Evolutionary conservation across 2,888 invertebrate species (phyloP).

Genomic region (Psylliodes chrysocephalus): DNA sequence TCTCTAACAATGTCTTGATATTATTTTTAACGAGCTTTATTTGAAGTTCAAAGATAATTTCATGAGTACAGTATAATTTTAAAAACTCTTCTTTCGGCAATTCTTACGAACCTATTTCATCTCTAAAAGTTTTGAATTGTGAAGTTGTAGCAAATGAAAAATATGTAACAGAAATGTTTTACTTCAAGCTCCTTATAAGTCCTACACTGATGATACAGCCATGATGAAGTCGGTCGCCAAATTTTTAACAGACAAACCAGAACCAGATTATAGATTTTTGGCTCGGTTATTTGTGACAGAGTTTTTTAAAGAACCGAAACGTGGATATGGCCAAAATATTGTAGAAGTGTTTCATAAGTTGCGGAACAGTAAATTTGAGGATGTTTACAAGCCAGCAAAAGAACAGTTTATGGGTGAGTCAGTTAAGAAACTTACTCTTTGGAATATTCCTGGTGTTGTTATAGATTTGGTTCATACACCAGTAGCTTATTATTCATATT

Average conservation of each 20-base stretch:
- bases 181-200: slow-evolving; percentile 66
- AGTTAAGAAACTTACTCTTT: too few species aligned
- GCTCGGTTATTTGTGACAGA: slow-evolving; percentile 73
- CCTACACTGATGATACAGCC: slow-evolving; percentile 78
- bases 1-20: background rate
- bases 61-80: too few species aligned
- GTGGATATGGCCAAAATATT: slow-evolving; percentile 75
- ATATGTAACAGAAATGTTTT: too few species aligned
- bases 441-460: too few species aligned
- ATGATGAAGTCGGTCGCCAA: slow-evolving; percentile 74
- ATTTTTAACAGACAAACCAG: slow-evolving; percentile 68
- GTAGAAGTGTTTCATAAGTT: slow-evolving; percentile 69
- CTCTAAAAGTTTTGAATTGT: too few species aligned
- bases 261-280: slow-evolving; percentile 68
- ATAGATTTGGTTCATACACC: too few species aligned
- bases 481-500: too few species aligned
- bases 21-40: too few species aligned
- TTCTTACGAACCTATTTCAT: too few species aligned
- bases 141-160: too few species aligned
- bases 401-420: slow-evolving; percentile 53
- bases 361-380: slow-evolving; percentile 66
- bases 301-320: slow-evolving; percentile 70
- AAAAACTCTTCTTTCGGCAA: too few species aligned
- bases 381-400: slow-evolving; percentile 72
- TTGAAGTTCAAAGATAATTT: too few species aligned